Conservation (phyloP, 2,113 vertebrate species). For the Lepisosteus oculatus region DNA sequence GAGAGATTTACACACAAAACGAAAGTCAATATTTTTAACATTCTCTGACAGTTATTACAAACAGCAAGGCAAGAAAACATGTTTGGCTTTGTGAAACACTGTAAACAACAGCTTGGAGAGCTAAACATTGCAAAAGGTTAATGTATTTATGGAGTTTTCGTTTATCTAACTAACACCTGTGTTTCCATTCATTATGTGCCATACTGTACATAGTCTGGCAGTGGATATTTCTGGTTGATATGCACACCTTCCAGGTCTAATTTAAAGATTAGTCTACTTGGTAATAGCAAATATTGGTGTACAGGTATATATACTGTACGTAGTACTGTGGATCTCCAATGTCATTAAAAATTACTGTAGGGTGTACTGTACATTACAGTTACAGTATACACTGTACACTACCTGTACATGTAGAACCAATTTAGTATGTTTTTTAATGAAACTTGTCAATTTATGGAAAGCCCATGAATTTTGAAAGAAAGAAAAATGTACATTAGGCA, state of each 20-base stretch:
- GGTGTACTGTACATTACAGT: too few relatives aligned
- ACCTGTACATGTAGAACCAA: too few relatives aligned
- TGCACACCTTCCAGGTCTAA: neutral
- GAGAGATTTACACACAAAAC: neutral
- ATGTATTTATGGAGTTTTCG: constrained; percentile 45
- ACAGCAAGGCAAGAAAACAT: neutral
- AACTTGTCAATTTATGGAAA: too few relatives aligned
- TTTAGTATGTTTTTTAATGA: too few relatives aligned
- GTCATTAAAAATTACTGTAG: too few relatives aligned
- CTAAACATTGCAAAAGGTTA: constrained; percentile 50
- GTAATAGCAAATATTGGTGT: too few relatives aligned
- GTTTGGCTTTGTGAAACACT: constrained; percentile 6
- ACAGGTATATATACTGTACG: too few relatives aligned
- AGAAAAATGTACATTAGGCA: too few relatives aligned
- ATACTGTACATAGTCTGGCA: constrained; percentile 5
- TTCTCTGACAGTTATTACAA: constrained; percentile 5
- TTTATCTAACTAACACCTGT: constrained; percentile 14
- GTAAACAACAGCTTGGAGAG: constrained; percentile 28
- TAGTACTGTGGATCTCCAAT: too few relatives aligned
- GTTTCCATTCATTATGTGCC: neutral
- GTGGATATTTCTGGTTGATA: neutral
- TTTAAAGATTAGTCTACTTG: neutral
- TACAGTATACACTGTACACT: too few relatives aligned
- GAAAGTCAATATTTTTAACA: neutral
- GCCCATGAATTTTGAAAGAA: too few relatives aligned